Conservation (phyloP, 2,888 invertebrate genomes). For the Asteroscopus sphinx region DNA sequence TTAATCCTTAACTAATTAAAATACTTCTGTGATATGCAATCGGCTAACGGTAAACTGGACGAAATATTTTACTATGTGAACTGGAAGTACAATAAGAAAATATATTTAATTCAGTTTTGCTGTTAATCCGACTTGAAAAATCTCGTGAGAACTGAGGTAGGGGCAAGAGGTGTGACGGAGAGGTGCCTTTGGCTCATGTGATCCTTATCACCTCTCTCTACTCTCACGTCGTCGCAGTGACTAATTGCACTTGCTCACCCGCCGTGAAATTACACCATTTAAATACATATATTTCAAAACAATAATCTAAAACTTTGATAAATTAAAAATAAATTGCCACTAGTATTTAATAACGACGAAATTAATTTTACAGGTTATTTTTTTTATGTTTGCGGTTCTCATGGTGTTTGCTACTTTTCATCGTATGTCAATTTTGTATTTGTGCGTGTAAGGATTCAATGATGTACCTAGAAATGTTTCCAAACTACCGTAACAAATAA, state of each 20-base stretch:
- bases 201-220: slow-evolving; percentile 70
- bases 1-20: slow-evolving; percentile 11
- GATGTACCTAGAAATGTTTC: slow-evolving; percentile 32
- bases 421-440: too few species aligned
- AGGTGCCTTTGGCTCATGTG: slow-evolving; percentile 58
- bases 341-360: slow-evolving; percentile 21
- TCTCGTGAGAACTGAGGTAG: slow-evolving; percentile 59
- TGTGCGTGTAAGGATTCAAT: background rate
- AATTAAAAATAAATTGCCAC: slow-evolving; percentile 59
- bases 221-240: slow-evolving; percentile 81
- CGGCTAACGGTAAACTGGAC: slow-evolving; percentile 11
- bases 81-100: slow-evolving; percentile 38
- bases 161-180: slow-evolving; percentile 65
- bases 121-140: slow-evolving; percentile 58
- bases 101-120: slow-evolving; percentile 53
- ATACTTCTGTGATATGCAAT: slow-evolving; percentile 9
- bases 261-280: slow-evolving; percentile 84
- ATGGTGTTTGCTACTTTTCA: slow-evolving; percentile 15
- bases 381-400: slow-evolving; percentile 19
- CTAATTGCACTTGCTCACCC: slow-evolving; percentile 80
- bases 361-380: too few species aligned
- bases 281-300: slow-evolving; percentile 77
- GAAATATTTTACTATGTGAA: slow-evolving; percentile 50
- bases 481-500: slow-evolving; percentile 68
- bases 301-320: slow-evolving; percentile 67